Evolutionary conservation across 2,888 invertebrate genomes (phyloP), one percentile per base, ranked within the genome.

Genomic region (Amiota minor): DNA sequence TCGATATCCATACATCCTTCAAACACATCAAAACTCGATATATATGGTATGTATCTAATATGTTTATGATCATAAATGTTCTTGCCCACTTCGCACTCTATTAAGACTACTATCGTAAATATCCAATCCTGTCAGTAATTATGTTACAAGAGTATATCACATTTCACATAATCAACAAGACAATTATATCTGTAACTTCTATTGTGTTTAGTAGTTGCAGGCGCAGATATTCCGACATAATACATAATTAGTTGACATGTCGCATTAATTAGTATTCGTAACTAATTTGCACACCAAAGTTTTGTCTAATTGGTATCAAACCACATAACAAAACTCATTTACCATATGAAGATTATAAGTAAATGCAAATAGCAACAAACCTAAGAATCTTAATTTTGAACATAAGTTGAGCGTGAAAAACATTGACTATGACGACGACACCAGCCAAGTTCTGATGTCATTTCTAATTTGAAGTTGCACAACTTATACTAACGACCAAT

Each of bases 391-490:
- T n/a, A 62, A 16, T 45, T 12, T 11, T 14, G 11, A 35, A 12
- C 35, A 62, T 14, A 35, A 45, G 35, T n/a, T n/a, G 6, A 53
- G 53, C 53, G 53, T 45, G 35, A 14, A 23, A 23, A 23, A 11
- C 35, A 35, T 35, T 23, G 12, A 62, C 62, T 35, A 59, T 9
- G 59, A 18, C 59, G 59, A 16, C 59, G 62, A 62, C 45, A 9
- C 3, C 62, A n/a, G 16, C 10, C 35, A 45, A 45, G 14, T 14
- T 45, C 14, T 35, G 62, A 14, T 35, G 62, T 35, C 62, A 45
- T 62, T 62, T 62, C 62, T 62, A 62, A 62, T 62, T 62, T 62
- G 14, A 62, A 62, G 62, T 62, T 62, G 14, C 62, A 62, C 45
- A 62, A 45, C 45, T 62, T 45, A 45, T 45, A 62, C 45, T 62